Percentiles rank a stretch among this genome's conserved stretches.
Conservation (phyloP, 2,797 vertebrate species). For the Columba guinea region DNA sequence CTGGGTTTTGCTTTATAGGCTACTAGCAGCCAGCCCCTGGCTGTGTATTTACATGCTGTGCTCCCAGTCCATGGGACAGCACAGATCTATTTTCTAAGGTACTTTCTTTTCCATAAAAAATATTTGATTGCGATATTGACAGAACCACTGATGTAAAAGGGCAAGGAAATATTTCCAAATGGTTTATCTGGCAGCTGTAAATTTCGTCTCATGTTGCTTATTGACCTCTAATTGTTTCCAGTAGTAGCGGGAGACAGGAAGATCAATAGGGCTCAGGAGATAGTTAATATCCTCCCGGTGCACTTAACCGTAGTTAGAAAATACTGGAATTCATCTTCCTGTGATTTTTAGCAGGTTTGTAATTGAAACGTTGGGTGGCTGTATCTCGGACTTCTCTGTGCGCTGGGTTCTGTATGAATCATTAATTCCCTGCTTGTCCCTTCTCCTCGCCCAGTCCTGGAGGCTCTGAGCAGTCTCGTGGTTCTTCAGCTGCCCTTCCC, state of each 20-base stretch:
- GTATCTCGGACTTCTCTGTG: rapidly evolving
- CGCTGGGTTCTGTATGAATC: rapidly evolving
- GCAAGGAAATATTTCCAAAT: slow-evolving; percentile 62
- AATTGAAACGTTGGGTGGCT: background rate
- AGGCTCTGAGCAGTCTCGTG: background rate
- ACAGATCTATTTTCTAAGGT: background rate
- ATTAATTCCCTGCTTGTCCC: rapidly evolving
- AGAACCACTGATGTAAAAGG: slow-evolving; percentile 31
- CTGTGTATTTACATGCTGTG: background rate
- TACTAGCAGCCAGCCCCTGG: background rate
- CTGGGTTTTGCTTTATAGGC: background rate
- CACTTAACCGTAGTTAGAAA: slow-evolving; percentile 22
- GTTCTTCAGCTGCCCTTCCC: background rate
- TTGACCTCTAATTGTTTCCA: slow-evolving; percentile 76
- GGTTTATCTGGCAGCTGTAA: slow-evolving; percentile 64
- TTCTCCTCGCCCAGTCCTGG: rapidly evolving
- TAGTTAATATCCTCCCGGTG: slow-evolving; percentile 45
- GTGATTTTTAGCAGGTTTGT: slow-evolving; percentile 1
- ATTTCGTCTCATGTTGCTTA: slow-evolving; percentile 62
- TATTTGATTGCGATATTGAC: background rate
- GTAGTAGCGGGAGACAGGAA: slow-evolving; percentile 38
- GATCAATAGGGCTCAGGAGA: slow-evolving; percentile 65
- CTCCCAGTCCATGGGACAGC: background rate
- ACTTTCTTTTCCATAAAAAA: background rate
- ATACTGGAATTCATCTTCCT: slow-evolving; percentile 24